Conservation (phyloP, 2,888 invertebrate genomes). For the Drosophila nigricruria region DNA sequence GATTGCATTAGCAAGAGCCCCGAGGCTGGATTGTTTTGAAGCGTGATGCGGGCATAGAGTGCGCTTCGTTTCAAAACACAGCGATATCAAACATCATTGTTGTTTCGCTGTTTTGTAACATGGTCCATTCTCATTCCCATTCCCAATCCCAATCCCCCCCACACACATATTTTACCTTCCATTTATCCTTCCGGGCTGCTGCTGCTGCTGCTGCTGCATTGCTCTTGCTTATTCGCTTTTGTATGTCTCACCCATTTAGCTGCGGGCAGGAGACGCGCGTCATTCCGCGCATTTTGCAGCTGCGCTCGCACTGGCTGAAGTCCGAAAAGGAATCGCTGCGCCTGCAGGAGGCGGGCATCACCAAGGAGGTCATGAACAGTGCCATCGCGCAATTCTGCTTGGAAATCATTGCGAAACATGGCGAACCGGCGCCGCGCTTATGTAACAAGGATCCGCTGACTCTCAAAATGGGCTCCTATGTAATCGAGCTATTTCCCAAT, state of each 20-base stretch:
- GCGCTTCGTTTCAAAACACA: constrained; percentile 21
- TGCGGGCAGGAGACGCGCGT: constrained; percentile 99
- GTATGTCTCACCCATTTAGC: constrained; percentile 84
- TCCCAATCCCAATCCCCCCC: background rate
- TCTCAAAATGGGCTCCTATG: constrained; percentile 97
- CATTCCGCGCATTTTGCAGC: constrained; percentile 97
- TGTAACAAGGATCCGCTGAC: constrained; percentile 99
- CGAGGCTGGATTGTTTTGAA: constrained; percentile 2
- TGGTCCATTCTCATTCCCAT: constrained; percentile 19
- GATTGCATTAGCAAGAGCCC: constrained; percentile 48
- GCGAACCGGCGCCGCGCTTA: constrained; percentile 96
- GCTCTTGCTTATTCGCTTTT: constrained; percentile 35
- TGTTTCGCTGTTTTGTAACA: constrained; percentile 47
- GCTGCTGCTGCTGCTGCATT: background rate
- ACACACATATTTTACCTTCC: constrained; percentile 23
- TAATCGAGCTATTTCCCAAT: constrained; percentile 97
- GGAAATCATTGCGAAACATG: constrained; percentile 98
- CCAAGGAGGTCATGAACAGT: constrained; percentile 95
- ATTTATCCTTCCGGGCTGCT: constrained; percentile 30
- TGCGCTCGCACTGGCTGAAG: constrained; percentile 97
- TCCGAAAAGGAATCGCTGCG: constrained; percentile 96
- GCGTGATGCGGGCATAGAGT: background rate
- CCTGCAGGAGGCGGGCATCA: constrained; percentile 96
- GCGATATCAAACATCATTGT: constrained; percentile 57
- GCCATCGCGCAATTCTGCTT: constrained; percentile 98